Base-by-base conservation (phyloP, 1,140 invertebrate genomes). In the Thalassaphorura encarpata region DNA sequence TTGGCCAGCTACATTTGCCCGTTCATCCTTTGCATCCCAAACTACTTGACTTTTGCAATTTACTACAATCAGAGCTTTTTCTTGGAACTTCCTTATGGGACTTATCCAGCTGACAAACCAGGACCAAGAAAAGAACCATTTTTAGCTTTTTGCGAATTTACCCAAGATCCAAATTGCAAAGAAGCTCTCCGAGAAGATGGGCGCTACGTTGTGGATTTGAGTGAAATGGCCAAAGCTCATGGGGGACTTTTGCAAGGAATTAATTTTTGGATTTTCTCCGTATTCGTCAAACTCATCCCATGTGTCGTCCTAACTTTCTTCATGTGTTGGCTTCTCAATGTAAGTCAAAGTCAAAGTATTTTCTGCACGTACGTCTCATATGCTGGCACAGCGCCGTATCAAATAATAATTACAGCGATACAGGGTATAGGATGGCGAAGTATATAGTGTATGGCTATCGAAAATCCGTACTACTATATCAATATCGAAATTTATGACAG, bases 201-300 rank as follows among this genome's bases (percentile, higher is more conserved):
- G 75, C 0, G 76, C 0, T 78, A 76, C 63, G 71, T 72, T 54
- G 76, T 83, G 2, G 68, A 71, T 41, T 68, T 78, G 21, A 77
- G 74, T 45, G 71, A 76, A 33, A 71, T 73, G 29, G 75, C 73
- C 2, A 67, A 71, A 18, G 67, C 67, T 0, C 72, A 73, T 43
- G 71, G 78, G 40, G 62, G 69, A 36, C 61, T 76, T 4, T 61
- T 80, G 45, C 75, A 77, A 39, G 74, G 77, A 16, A 68, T 84
- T 40, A 87, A 86, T 67, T 87, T 91, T 64, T 88, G 85, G 79
- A 79, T 88, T 18, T 88, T 89, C 69, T 84, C 84, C 43, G 80
- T 90, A 0, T 76, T 90, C 2, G 83, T 90, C 6, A 92, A 92
- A 67, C 69, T 92, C 1, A 76, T 90, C 39, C 89, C 89, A 0